Evolutionary conservation across 2,888 invertebrate species (phyloP).

Genomic region (Lacanobia oleracea): DNA sequence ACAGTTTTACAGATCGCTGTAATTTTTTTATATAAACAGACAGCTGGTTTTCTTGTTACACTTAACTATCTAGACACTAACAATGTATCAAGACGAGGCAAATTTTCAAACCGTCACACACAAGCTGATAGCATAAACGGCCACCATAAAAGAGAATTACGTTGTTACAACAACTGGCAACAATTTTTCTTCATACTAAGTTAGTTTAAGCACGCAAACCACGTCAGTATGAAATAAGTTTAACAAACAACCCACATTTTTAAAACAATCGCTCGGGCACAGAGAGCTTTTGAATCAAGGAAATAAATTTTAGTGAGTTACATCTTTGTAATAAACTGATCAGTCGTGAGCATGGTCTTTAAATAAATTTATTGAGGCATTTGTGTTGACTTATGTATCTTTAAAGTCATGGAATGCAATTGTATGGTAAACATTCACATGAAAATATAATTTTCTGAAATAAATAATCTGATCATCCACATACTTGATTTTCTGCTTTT

Average conservation of each 20-base stretch:
- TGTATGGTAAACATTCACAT: constrained; percentile 12
- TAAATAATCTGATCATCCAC: not conserved
- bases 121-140: constrained; percentile 75
- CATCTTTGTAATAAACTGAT: constrained; percentile 32
- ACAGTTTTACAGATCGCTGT: constrained; percentile 24
- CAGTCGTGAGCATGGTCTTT: constrained; percentile 27
- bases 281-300: constrained; percentile 38
- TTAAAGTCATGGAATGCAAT: constrained; percentile 25
- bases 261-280: constrained; percentile 37
- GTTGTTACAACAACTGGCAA: constrained; percentile 79
- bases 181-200: constrained; percentile 77
- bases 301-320: constrained; percentile 43
- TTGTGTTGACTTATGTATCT: constrained; percentile 34
- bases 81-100: constrained; percentile 69
- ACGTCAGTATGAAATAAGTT: constrained; percentile 62
- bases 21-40: constrained; percentile 30
- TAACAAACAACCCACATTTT: constrained; percentile 51
- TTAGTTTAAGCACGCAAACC: constrained; percentile 76
- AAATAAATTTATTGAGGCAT: constrained; percentile 32
- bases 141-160: constrained; percentile 80
- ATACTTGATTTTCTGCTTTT: not conserved
- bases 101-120: constrained; percentile 75
- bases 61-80: constrained; percentile 55
- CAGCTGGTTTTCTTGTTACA: constrained; percentile 55
- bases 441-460: not conserved